Percentiles rank a stretch among this genome's conserved stretches.
Conservation (phyloP, 2,888 invertebrate genomes). For the Caenorhabditis sulstoni region DNA sequence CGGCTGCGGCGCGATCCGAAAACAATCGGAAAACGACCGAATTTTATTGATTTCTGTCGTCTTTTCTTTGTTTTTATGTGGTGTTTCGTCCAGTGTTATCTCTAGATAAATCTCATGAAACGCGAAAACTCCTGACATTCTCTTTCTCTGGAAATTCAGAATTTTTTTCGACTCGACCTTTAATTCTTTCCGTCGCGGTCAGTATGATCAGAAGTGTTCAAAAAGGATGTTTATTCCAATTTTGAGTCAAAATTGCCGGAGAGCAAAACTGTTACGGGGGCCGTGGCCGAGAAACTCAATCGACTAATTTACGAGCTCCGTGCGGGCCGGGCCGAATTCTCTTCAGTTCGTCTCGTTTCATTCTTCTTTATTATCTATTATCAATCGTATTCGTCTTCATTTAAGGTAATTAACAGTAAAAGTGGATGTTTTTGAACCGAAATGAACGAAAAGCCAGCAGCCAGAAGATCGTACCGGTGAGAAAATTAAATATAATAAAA, state of each 20-base stretch:
- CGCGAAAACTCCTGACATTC: too few relatives aligned
- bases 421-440: background rate
- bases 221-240: too few relatives aligned
- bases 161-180: background rate
- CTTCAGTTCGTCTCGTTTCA: too few relatives aligned
- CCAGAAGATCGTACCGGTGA: slow-evolving; percentile 47
- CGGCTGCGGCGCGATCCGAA: too few relatives aligned
- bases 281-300: slow-evolving; percentile 22
- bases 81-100: too few relatives aligned
- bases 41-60: background rate
- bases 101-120: too few relatives aligned
- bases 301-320: slow-evolving; percentile 22
- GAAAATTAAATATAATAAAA: background rate
- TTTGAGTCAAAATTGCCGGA: too few relatives aligned
- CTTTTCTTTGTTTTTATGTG: background rate
- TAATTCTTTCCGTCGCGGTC: too few relatives aligned
- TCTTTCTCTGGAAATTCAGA: too few relatives aligned
- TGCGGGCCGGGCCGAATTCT: slow-evolving; percentile 4
- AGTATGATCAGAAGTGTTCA: too few relatives aligned
- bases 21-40: slow-evolving; percentile 1
- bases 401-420: background rate
- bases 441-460: slow-evolving; percentile 11
- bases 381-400: too few relatives aligned
- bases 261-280: slow-evolving; percentile 2
- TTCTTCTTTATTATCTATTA: too few relatives aligned